A percentile compares a stretch with the other conserved stretches of the same genome.
phyloP scores from a whole-genome alignment of 2,797 vertebrate species.

The Rhinophrynus dorsalis region DNA sequence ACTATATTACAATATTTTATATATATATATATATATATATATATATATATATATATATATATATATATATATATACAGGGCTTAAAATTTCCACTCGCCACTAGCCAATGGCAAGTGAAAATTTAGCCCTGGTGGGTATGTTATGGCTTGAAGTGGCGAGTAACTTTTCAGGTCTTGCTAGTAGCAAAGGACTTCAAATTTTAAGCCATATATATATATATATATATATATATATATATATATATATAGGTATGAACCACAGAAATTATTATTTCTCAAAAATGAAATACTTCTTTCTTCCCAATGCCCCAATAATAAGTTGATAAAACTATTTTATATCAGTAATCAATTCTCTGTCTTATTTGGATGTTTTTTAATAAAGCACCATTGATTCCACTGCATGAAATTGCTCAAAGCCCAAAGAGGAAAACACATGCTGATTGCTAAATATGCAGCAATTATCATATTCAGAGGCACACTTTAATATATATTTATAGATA shows the following conservation, averaged over 20 bases:
- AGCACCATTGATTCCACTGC: constrained; percentile 85
- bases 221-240: constrained; percentile 1
- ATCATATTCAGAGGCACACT: constrained; percentile 79
- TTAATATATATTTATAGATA: constrained; percentile 84
- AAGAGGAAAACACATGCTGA: constrained; percentile 75
- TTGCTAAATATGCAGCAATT: constrained; percentile 80
- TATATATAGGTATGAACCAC: too few relatives aligned
- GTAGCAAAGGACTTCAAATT: too few relatives aligned
- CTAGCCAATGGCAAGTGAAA: too few relatives aligned
- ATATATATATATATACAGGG: too few relatives aligned
- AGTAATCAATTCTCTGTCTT: constrained; percentile 91
- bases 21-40: too few relatives aligned
- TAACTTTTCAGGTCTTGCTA: too few relatives aligned
- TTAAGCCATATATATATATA: too few relatives aligned
- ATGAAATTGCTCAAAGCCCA: constrained; percentile 79
- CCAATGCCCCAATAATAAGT: constrained; percentile 67
- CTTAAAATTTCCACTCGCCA: too few relatives aligned
- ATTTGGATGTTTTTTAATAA: constrained; percentile 91
- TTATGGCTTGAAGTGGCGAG: too few relatives aligned
- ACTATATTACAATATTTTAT: too few relatives aligned
- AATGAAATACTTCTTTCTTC: constrained; percentile 71
- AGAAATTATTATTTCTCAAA: constrained; percentile 41
- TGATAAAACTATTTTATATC: constrained; percentile 84
- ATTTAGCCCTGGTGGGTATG: too few relatives aligned
- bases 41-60: too few relatives aligned